Base-by-base conservation (phyloP, 2,888 invertebrate species). In the Cephus nigrinus region DNA sequence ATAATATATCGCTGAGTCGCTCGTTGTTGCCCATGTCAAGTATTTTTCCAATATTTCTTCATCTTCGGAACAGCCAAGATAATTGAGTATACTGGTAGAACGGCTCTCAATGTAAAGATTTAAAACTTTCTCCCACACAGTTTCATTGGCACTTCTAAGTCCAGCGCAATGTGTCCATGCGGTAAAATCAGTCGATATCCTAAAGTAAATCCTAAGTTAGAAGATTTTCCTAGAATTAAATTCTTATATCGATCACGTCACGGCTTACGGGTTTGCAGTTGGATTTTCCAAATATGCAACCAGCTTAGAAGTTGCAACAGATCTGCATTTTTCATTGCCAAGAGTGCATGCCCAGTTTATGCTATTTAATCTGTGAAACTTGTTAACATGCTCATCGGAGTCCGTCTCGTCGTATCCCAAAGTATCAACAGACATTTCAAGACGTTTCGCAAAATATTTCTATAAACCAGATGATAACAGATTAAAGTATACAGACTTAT, bases 81-180 rank as follows among this genome's bases (percentile, higher is more conserved):
- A 55, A 23, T 2, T 5, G 23, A 55, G 40, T 55, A 55, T 55
- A 23, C 23, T 23, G 23, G 2, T 23, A 78, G 94, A 93, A 0
- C 92, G 91, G 0, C 93, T 93, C 0, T 83, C 84, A 75, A 92
- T 85, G 84, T 95, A 94, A 79, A 91, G 91, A 0, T 80, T 75
- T 23, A 80, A 78, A 9, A 82, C 34, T 73, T 77, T 75, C 15
- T 82, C 69, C 88, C 88, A 87, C 15, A 76, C 75, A 30, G 82
- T 73, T 3, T 71, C 78, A 32, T 83, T 80, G 5, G 84, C 86
- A 23, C 72, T 71, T 11, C 75, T 79, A 12, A 94, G 87, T 1
- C 92, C 93, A 23, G 89, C 88, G 84, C 93, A 93, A 84, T 92
- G 92, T 3, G 92, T 92, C 1, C 90, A 85, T 0, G 84, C 81